Evolutionary conservation across 2,113 vertebrate genomes (phyloP).

Genomic region (Albula glossodonta): DNA sequence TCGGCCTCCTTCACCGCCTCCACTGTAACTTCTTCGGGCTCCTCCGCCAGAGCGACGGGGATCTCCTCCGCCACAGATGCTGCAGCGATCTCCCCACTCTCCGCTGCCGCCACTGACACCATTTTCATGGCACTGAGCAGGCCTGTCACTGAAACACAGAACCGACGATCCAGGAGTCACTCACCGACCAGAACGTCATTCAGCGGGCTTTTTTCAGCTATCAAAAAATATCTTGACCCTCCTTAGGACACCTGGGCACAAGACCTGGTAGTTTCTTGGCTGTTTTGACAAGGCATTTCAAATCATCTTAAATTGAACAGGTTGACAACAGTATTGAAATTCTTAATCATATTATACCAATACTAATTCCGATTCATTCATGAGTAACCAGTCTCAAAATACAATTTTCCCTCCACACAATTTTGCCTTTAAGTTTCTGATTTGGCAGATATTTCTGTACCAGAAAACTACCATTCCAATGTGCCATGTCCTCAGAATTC

Average conservation of each 20-base stretch:
- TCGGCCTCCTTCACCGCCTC: background rate
- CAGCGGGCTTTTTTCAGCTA: background rate
- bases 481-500: background rate
- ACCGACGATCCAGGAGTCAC: constrained; percentile 58
- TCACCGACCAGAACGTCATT: constrained; percentile 27
- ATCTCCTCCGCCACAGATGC: constrained; percentile 44
- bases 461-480: background rate
- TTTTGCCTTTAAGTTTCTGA: no score
- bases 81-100: constrained; percentile 41
- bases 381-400: no score
- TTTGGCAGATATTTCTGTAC: background rate
- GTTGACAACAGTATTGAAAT: no score
- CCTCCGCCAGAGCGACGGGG: constrained; percentile 12
- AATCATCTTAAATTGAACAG: no score
- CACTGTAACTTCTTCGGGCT: background rate
- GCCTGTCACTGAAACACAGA: constrained; percentile 67
- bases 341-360: no score
- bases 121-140: background rate
- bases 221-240: background rate
- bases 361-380: background rate
- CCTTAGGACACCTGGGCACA: background rate
- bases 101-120: background rate
- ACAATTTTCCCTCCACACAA: no score
- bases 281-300: no score
- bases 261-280: no score